Base-by-base conservation (phyloP, 2,113 vertebrate species). In the Xerus inauris region DNA sequence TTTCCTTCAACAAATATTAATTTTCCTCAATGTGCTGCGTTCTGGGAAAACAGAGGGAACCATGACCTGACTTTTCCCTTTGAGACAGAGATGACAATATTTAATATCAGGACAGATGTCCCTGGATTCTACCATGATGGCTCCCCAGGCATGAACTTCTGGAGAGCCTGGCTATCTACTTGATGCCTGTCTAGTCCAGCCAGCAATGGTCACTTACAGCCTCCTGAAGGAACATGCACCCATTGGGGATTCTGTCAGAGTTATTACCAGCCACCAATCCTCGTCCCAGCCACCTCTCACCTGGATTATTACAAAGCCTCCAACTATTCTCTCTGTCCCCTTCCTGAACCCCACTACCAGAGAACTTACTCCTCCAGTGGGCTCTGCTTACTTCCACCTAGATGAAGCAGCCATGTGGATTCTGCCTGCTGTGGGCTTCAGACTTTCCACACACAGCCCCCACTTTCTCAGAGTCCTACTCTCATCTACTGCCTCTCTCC, bases 1-100 rank as follows among this genome's bases (percentile, higher is more conserved):
- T 88, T 85, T 84, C 49, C 65, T 67, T 89, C 45, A 76, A 83
- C 35, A 80, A 86, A n/a, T 16, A 92, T n/a, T 62, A 87, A 79
- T 30, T 85, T 35, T 54, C 40, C 40, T 96, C 38, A 65, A 0
- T 17, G 42, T 95, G 42, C 69, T 57, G 32, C 65, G 67, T 35
- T 71, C 49, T 85, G 54, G 69, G 28, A 62, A 88, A 85, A 75
- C 26, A 62, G 47, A 59, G 14, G 72, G 24, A 38, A 49, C 47
- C 7, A 20, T 54, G 59, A 57, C 11, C 19, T 35, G 30, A 72
- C 24, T 80, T 93, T 83, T 89, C 69, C 59, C 67, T 88, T 89
- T 93, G 87, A 82, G 57, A 2, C 35, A 49, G 14, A 32, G 28
- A n/a, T 92, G 42, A 49, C 6, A 80, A 3, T 54, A 62, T 62